Percentiles rank a stretch among this genome's conserved stretches.
Evolutionary conservation across 2,888 invertebrate species (phyloP).

Genomic region (Heliconius ethilla): DNA sequence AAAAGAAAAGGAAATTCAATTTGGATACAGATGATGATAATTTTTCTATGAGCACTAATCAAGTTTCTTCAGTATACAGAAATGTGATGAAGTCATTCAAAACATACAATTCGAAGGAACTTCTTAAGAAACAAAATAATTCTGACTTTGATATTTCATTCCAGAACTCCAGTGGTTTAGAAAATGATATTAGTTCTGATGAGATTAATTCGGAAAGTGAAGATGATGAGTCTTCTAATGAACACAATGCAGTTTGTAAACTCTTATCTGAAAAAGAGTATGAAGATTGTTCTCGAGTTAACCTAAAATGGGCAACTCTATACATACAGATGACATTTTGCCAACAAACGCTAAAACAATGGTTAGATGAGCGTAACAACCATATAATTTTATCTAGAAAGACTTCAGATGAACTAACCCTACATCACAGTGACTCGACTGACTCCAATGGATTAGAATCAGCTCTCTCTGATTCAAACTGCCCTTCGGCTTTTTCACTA

Average conservation of each 20-base stretch:
- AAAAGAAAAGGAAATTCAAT: slow-evolving; percentile 63
- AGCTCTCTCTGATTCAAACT: slow-evolving; percentile 55
- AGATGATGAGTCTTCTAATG: slow-evolving; percentile 54
- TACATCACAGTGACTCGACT: slow-evolving; percentile 65
- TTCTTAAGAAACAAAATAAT: slow-evolving; percentile 61
- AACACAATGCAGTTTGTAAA: slow-evolving; percentile 68
- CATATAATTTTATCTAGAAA: slow-evolving; percentile 60
- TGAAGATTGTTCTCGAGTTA: slow-evolving; percentile 73
- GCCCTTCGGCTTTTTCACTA: slow-evolving; percentile 64
- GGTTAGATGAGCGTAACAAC: slow-evolving; percentile 86
- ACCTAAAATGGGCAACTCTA: slow-evolving; percentile 85
- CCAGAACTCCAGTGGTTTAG: slow-evolving; percentile 65
- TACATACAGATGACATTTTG: slow-evolving; percentile 93
- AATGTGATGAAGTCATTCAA: slow-evolving; percentile 74
- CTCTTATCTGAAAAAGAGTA: slow-evolving; percentile 60
- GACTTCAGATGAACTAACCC: slow-evolving; percentile 64
- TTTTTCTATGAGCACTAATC: slow-evolving; percentile 57
- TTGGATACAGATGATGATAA: slow-evolving; percentile 72
- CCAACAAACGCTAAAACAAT: slow-evolving; percentile 87
- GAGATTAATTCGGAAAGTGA: slow-evolving; percentile 64
- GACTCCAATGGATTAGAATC: slow-evolving; percentile 62
- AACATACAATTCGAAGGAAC: slow-evolving; percentile 75
- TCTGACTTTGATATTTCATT: slow-evolving; percentile 75
- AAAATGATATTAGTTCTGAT: slow-evolving; percentile 55
- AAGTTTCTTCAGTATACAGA: slow-evolving; percentile 65